Conservation (phyloP, 2,113 vertebrate species). For the Megalops atlanticus region DNA sequence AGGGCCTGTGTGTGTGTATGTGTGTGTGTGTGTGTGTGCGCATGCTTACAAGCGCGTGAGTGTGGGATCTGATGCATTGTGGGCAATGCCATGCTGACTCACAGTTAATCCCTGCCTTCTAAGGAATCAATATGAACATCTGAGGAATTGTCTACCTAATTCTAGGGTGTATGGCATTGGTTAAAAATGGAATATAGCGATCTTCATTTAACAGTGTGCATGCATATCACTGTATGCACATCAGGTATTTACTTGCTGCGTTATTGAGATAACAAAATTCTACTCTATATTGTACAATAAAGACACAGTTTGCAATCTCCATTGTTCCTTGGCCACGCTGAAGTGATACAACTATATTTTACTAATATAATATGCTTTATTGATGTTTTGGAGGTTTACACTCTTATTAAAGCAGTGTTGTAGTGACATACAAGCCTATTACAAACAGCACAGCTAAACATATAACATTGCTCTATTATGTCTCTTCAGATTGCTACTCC, state of each 20-base stretch:
- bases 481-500: no score
- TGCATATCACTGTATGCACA: no score
- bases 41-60: neutral
- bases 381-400: neutral
- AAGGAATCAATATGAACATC: conserved; percentile 12
- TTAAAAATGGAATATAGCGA: neutral
- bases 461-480: no score
- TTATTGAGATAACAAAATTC: neutral
- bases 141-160: conserved; percentile 6
- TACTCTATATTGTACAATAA: neutral
- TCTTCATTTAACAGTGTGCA: neutral
- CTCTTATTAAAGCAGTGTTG: no score
- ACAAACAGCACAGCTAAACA: no score
- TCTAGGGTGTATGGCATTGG: neutral
- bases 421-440: no score
- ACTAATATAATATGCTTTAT: neutral
- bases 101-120: neutral
- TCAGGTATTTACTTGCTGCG: neutral
- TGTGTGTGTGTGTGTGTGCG: neutral
- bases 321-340: neutral
- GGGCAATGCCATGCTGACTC: conserved; percentile 1
- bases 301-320: neutral
- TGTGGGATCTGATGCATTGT: neutral
- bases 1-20: neutral
- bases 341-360: neutral